Conservation (phyloP, 2,888 invertebrate genomes). For the Trachelus stipa region DNA sequence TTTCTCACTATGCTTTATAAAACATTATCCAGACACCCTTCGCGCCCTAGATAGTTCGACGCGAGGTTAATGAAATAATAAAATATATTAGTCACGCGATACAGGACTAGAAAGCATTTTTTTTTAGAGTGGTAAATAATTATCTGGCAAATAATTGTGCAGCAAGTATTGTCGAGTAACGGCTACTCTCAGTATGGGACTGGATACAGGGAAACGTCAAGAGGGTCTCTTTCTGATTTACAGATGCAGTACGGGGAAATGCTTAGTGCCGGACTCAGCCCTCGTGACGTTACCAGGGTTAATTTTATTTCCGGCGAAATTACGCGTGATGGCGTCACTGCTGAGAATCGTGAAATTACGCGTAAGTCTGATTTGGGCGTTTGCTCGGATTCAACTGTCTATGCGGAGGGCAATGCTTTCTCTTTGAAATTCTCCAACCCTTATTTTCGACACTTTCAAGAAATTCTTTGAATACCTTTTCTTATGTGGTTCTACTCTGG, state of each 20-base stretch:
- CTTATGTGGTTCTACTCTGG: neutral
- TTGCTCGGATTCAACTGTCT: neutral
- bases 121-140: neutral
- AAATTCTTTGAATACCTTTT: neutral
- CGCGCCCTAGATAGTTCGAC: neutral
- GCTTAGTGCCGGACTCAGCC: conserved; percentile 29
- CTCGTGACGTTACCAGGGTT: conserved; percentile 6
- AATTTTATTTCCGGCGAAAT: conserved; percentile 1
- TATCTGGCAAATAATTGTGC: neutral
- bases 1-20: neutral
- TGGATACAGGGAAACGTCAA: neutral
- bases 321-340: conserved; percentile 22
- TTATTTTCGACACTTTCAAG: neutral
- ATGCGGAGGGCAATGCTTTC: neutral
- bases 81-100: neutral
- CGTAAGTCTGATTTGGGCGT: neutral
- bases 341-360: neutral
- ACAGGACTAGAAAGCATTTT: neutral
- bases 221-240: conserved; percentile 27
- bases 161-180: neutral
- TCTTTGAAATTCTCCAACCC: neutral
- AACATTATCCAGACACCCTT: neutral
- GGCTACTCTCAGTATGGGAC: neutral
- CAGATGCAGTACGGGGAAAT: conserved; percentile 33
- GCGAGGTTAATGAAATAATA: neutral